Conservation (phyloP, 2,113 vertebrate genomes). For the Anguilla japonica region DNA sequence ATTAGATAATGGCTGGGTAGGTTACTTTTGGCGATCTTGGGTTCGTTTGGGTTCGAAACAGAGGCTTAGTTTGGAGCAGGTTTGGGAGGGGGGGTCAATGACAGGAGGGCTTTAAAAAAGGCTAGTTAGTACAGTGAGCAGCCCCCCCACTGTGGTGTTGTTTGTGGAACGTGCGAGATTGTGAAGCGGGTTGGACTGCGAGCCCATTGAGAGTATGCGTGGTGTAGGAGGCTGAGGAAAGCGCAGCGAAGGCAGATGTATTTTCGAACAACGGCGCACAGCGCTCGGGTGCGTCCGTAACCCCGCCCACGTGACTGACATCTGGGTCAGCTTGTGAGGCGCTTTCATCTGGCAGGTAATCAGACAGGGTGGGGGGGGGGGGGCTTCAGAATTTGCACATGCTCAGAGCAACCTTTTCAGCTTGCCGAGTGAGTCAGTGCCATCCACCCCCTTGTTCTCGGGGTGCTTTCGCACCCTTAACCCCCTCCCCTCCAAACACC, state of each 20-base stretch:
- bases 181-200: not conserved
- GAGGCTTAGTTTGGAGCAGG: not conserved
- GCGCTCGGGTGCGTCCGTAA: not conserved
- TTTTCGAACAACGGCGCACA: not conserved
- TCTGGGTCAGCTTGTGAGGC: not conserved
- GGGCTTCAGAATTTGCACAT: too few relatives aligned
- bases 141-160: not conserved
- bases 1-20: constrained; percentile 1
- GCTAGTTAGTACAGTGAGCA: not conserved
- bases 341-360: not conserved
- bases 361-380: not conserved
- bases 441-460: not conserved
- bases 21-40: not conserved
- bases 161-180: not conserved
- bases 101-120: not conserved
- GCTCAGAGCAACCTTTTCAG: not conserved
- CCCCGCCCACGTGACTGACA: not conserved
- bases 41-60: not conserved
- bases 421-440: not conserved
- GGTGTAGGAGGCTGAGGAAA: not conserved
- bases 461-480: not conserved
- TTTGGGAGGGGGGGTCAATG: not conserved
- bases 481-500: not conserved
- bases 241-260: not conserved
- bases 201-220: not conserved